Evolutionary conservation across 1,140 invertebrate genomes (phyloP), one percentile per base, ranked within the genome.

Genomic region (Cherax quadricarinatus): DNA sequence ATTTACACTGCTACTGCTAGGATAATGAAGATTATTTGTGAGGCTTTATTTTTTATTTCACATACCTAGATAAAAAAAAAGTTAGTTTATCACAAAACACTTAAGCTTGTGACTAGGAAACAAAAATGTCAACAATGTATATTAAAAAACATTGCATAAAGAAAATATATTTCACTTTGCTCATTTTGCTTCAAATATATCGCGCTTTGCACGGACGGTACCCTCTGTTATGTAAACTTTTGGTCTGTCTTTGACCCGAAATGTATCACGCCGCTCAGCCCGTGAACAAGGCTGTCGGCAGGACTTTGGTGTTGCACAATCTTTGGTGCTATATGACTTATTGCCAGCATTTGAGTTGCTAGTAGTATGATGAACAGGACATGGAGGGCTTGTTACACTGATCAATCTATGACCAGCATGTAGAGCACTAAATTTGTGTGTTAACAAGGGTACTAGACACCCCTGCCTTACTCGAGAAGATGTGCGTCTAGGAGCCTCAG

Each of bases 161-260:
- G 60, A 57, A 83, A 92, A 88, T 48, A 88, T 66, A 82, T 80
- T n/a, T 62, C 53, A 14, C 48, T 75, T 82, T 41, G 53, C 57
- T 93, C 88, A 94, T 62, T 93, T 92, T 48, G 92, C 75, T 81
- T 94, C 93, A 82, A 94, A 94, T 51, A 94, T 89, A 80, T 93
- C 91, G 79, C 92, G 62, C 86, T 94, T 94, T 41, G 92, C 93
- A 53, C 93, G 92, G 90, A 94, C 93, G 86, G 92, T 94, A 60
- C 93, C 93, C 75, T 93, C 93, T 18, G 93, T 93, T 79, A 94
- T 94, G 88, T 93, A 93, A 79, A 94, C 93, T 48, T 93, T 93
- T 60, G 93, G 93, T 83, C 93, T 88, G 73, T 92, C 92, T 78
- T 92, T 93, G 16, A 92, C 85, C 30, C 93, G 62, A 41, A 93